Percentiles rank a stretch among this genome's conserved stretches.
phyloP scores from a whole-genome alignment of 2,113 vertebrate genomes.

The Felis chaus region DNA sequence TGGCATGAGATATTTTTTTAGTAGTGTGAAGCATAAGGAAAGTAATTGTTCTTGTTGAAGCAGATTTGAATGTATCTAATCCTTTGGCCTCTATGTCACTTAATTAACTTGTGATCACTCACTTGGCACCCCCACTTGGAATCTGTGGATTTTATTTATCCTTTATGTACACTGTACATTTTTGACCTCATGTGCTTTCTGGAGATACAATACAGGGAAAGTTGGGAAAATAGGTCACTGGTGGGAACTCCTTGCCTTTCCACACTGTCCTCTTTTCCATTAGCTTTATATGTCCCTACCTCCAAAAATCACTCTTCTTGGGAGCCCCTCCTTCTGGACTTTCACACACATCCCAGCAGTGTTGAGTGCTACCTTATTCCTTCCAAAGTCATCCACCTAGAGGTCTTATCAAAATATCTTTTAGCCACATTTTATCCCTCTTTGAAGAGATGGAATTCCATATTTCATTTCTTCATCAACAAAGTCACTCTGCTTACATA shows the following conservation, averaged over 20 bases:
- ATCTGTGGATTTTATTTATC: background rate
- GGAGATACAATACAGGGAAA: background rate
- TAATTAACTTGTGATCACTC: background rate
- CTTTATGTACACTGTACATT: background rate
- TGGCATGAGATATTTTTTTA: background rate
- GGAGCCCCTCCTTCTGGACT: background rate
- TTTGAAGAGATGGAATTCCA: constrained; percentile 2
- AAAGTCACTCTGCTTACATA: background rate
- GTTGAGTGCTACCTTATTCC: background rate
- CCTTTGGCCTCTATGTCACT: background rate
- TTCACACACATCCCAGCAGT: background rate
- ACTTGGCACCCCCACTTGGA: background rate
- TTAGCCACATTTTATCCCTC: background rate
- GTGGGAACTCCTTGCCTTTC: constrained; percentile 9
- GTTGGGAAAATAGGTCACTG: constrained; percentile 28
- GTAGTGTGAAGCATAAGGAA: background rate
- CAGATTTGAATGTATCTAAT: background rate
- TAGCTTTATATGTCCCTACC: background rate
- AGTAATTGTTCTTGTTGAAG: background rate
- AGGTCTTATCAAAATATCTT: background rate
- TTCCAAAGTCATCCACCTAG: background rate
- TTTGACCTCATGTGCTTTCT: background rate
- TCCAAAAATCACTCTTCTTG: background rate
- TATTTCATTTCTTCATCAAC: constrained; percentile 18
- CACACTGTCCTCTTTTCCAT: background rate